A percentile compares a stretch with the other conserved stretches of the same genome.
phyloP scores from a whole-genome alignment of 1,140 invertebrate genomes.

The Zaprionus kolodkinae region DNA sequence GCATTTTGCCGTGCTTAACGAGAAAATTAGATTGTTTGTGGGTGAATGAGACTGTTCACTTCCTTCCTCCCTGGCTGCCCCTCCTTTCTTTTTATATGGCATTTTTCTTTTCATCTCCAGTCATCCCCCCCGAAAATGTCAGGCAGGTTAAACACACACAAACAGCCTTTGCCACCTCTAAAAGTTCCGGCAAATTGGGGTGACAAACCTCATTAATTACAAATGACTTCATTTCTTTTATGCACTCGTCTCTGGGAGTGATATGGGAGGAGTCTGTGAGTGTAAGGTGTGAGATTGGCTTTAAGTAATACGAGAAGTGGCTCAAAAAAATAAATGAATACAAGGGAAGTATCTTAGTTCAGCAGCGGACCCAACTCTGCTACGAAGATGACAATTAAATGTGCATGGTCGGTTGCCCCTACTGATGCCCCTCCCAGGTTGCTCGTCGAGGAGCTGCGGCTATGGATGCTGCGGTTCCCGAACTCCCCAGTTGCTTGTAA shows the following conservation, averaged over 20 bases:
- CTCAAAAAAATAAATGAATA: background rate
- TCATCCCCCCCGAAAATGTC: conserved; percentile 73
- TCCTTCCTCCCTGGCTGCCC: conserved; percentile 5
- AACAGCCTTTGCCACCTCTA: conserved; percentile 1
- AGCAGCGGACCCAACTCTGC: too few species aligned
- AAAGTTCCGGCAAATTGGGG: conserved; percentile 78
- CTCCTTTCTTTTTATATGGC: conserved; percentile 1
- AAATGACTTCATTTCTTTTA: conserved; percentile 82
- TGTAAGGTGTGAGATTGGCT: conserved; percentile 28
- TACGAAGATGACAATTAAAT: background rate
- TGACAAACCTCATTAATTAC: conserved; percentile 83
- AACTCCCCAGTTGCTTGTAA: conserved; percentile 76
- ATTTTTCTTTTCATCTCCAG: conserved; percentile 34
- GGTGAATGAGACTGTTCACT: conserved; percentile 34
- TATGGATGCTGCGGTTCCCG: background rate
- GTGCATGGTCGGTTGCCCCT: background rate
- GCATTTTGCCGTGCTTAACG: conserved; percentile 71
- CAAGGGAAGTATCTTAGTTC: background rate
- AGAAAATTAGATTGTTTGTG: conserved; percentile 81
- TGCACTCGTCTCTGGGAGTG: conserved; percentile 38
- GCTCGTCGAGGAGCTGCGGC: background rate
- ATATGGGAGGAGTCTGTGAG: conserved; percentile 40
- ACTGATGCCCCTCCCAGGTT: background rate
- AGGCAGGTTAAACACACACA: conserved; percentile 49
- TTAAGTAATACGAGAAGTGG: background rate